Percentiles rank a stretch among this genome's conserved stretches.
These are phyloP conservation scores for Leucosticte australis DNA, from an alignment of 2,113 vertebrate species.

Conservation along the genomic window DNA sequence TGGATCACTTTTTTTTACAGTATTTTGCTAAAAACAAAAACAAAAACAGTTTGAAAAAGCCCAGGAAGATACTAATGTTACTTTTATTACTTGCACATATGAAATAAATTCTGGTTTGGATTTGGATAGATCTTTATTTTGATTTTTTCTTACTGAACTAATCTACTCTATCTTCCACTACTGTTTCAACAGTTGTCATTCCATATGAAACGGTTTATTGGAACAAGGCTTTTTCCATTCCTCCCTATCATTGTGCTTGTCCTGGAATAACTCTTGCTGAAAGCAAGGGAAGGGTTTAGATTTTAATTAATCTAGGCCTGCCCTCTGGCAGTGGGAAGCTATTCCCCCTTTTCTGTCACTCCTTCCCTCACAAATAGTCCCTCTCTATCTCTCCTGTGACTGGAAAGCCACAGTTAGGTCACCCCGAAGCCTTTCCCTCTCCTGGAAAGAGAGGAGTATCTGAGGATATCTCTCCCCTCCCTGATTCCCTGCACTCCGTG, in stretches of 20 bases:
- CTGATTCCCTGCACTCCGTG: fast-evolving
- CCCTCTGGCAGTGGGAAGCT: not conserved
- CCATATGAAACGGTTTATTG: not conserved
- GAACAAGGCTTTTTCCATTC: not conserved
- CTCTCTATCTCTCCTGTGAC: too few relatives aligned
- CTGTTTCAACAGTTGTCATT: not conserved
- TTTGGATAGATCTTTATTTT: not conserved
- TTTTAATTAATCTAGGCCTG: too few relatives aligned
- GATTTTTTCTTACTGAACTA: not conserved
- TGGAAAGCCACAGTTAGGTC: not conserved
- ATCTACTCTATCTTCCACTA: not conserved
- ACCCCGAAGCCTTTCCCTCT: not conserved
- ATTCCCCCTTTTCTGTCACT: not conserved
- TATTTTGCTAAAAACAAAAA: not conserved
- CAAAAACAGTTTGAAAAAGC: not conserved
- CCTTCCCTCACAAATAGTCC: not conserved
- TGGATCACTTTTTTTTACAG: not conserved
- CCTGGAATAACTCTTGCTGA: not conserved
- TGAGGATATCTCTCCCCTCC: not conserved
- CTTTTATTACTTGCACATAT: not conserved
- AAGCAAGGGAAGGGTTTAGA: not conserved
- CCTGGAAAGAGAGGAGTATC: not conserved
- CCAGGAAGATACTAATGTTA: not conserved
- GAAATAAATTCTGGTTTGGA: not conserved
- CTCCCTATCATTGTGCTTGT: not conserved